Base-by-base conservation (phyloP, 2,113 vertebrate species). In the Camarhynchus parvulus region DNA sequence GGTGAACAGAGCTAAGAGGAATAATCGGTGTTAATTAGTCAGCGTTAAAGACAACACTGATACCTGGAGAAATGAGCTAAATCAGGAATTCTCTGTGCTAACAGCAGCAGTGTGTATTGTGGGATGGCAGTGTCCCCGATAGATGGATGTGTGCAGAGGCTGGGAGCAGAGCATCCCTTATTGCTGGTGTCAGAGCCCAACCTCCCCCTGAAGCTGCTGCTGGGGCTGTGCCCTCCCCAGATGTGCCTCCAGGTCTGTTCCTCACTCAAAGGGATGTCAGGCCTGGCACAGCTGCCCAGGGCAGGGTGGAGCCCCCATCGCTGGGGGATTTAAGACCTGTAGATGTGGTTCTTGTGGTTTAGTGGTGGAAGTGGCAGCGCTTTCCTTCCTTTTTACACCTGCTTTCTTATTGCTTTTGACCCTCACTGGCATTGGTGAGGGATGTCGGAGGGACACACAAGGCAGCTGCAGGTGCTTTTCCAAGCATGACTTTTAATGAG, bases 61-160 rank as follows among this genome's bases (percentile, higher is more conserved):
- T 30, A 37, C 6, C 39, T 68, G n/a, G 33, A 55, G 28, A 28
- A 66, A 23, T 3, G 9, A 53, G 35, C 62, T 59, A n/a, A 37
- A n/a, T 44, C 17, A 12, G 31, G n/a, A 66, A 3, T 46, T 61
- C 2, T 1, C 7, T 1, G 17, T 16, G 14, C 35, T 61, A 10
- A 8, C 5, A 47, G 56, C 27, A 13, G 22, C 17, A 19, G 59
- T 4, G 3, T 53, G 3, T 53, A 13, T 5, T 49, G 35, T 18
- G 30, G 63, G 35, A 49, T 44, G 0, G 2, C 22, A 5, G n/a
- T 30, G 33, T 7, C 15, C 7, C 17, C 28, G 9, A 5, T 15
- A 20, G 69, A 12, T 3, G 15, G 0, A 0, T 5, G 5, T 18
- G 33, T 22, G 4, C 5, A 6, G 15, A 11, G 10, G 30, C 15